phyloP scores from a whole-genome alignment of 2,888 invertebrate species.

The Sympetrum striolatum region DNA sequence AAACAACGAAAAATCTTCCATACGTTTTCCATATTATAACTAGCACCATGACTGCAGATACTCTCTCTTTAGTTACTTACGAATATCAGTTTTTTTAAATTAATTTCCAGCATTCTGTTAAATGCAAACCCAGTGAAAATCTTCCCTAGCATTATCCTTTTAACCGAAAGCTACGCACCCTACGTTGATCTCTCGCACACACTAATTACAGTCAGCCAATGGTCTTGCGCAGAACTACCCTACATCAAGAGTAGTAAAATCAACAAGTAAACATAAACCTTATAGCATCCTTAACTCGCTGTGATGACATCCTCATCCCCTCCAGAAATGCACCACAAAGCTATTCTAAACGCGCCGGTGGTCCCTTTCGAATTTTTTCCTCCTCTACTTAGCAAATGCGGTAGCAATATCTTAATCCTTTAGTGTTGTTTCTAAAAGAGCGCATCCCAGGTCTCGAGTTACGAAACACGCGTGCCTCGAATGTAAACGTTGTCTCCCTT shows the following conservation, averaged over 20 bases:
- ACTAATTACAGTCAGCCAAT: too few species aligned
- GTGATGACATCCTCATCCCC: background rate
- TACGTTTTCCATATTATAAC: too few species aligned
- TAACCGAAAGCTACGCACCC: too few species aligned
- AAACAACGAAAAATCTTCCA: too few species aligned
- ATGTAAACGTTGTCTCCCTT: background rate
- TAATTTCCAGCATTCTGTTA: too few species aligned
- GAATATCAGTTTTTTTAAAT: too few species aligned
- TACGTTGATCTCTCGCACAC: too few species aligned
- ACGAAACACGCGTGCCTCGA: background rate
- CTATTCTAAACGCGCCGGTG: background rate
- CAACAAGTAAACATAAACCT: background rate
- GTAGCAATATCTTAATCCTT: background rate
- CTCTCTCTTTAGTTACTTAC: too few species aligned
- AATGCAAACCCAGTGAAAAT: too few species aligned
- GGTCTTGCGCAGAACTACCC: background rate
- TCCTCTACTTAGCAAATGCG: background rate
- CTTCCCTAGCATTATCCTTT: too few species aligned
- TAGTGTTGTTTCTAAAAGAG: background rate
- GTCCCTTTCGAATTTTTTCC: background rate
- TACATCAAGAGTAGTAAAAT: background rate
- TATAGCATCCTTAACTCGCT: background rate
- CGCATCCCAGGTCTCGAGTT: background rate
- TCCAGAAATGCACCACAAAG: background rate
- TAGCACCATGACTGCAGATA: too few species aligned